Percentiles rank a stretch among this genome's conserved stretches.
phyloP scores from a whole-genome alignment of 23 tunicate genomes.

The Styela plicata region DNA sequence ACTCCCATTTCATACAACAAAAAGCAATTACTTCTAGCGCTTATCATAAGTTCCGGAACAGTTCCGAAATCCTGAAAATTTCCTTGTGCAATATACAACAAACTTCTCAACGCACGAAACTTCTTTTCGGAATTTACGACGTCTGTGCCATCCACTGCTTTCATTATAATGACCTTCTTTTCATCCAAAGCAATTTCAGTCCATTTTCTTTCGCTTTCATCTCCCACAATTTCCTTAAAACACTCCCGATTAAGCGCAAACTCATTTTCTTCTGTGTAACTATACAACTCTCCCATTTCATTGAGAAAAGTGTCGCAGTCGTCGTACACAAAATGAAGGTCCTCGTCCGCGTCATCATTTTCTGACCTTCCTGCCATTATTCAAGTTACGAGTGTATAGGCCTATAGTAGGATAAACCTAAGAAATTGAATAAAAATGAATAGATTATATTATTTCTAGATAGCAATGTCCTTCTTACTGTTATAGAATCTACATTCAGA shows the following conservation, averaged over 20 bases:
- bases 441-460: too few relatives aligned
- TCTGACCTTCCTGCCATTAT: background rate
- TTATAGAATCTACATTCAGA: too few relatives aligned
- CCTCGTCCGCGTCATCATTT: conserved; percentile 29
- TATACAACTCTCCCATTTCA: conserved; percentile 81
- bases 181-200: background rate
- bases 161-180: conserved; percentile 8
- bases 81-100: conserved; percentile 78
- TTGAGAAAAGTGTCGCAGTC: conserved; percentile 64
- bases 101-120: conserved; percentile 43
- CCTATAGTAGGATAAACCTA: too few relatives aligned
- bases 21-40: conserved; percentile 53
- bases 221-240: conserved; percentile 34
- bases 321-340: conserved; percentile 53
- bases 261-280: conserved; percentile 75
- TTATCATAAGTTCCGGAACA: conserved; percentile 29
- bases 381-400: too few relatives aligned
- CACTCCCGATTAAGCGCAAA: conserved; percentile 37
- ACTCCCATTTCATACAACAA: conserved; percentile 69
- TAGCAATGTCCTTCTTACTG: too few relatives aligned
- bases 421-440: too few relatives aligned
- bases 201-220: conserved; percentile 28
- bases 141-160: conserved; percentile 20
- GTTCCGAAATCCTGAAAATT: conserved; percentile 49
- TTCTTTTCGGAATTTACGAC: conserved; percentile 29